Conservation (phyloP, 1,140 invertebrate genomes). For the Drosophila leontia region DNA sequence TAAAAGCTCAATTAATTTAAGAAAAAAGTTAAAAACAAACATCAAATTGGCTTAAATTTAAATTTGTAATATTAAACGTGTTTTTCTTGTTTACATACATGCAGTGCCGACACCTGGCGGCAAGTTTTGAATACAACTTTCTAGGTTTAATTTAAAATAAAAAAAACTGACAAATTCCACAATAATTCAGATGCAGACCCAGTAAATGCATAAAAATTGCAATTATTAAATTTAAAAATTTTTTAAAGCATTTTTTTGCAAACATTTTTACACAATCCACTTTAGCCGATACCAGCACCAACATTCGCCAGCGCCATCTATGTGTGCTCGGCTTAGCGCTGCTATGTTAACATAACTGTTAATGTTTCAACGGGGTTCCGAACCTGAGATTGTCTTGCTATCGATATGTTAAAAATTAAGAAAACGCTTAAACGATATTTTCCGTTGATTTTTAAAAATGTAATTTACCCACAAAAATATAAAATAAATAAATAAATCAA, state of each 20-base stretch:
- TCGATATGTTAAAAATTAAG: not conserved
- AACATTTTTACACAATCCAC: not conserved
- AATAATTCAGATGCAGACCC: too few species aligned
- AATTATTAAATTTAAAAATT: not conserved
- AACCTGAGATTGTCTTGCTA: not conserved
- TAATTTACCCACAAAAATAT: too few species aligned
- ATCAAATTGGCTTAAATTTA: not conserved
- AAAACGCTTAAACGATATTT: not conserved
- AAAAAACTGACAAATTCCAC: not conserved
- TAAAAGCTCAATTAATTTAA: not conserved
- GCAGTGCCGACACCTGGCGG: not conserved
- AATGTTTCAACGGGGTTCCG: not conserved
- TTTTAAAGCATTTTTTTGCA: not conserved
- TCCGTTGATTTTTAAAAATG: not conserved
- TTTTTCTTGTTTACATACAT: not conserved
- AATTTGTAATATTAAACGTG: not conserved
- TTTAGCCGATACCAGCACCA: slow-evolving; percentile 1
- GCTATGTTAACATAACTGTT: not conserved
- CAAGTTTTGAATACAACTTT: too few species aligned
- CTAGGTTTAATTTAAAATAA: not conserved
- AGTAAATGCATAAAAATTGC: not conserved
- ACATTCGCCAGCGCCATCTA: not conserved
- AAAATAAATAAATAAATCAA: too few species aligned
- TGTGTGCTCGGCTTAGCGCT: not conserved
- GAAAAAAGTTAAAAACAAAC: too few species aligned